Evolutionary conservation across 1,140 invertebrate genomes (phyloP).

Genomic region (Leptonema lineaticorne): DNA sequence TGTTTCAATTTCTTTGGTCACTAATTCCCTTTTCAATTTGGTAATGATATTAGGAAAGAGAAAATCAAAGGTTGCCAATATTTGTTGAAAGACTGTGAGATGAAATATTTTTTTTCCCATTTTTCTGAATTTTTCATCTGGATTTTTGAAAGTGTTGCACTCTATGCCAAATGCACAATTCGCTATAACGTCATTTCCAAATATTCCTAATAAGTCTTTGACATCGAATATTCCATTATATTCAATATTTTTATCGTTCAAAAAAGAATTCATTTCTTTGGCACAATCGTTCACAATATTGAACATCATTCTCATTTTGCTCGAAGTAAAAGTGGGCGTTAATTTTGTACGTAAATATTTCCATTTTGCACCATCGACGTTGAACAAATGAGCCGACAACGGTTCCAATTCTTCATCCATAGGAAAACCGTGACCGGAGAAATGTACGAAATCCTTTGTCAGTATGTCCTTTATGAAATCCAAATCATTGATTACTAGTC

Average conservation of each 20-base stretch:
- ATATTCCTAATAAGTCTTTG: constrained; percentile 51
- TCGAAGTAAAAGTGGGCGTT: constrained; percentile 59
- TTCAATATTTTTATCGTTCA: constrained; percentile 47
- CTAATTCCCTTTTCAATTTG: constrained; percentile 31
- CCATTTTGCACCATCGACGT: constrained; percentile 55
- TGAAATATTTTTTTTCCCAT: constrained; percentile 48
- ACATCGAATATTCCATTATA: constrained; percentile 50
- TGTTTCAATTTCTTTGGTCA: constrained; percentile 45
- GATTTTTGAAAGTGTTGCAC: constrained; percentile 54
- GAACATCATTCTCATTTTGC: constrained; percentile 61
- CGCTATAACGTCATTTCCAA: constrained; percentile 59
- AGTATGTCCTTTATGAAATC: constrained; percentile 62
- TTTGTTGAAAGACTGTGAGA: background rate
- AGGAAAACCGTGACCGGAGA: constrained; percentile 52
- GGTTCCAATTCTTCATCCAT: constrained; percentile 55
- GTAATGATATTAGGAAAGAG: background rate
- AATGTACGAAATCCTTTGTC: constrained; percentile 59
- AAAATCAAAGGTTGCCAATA: background rate
- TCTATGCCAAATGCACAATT: constrained; percentile 60
- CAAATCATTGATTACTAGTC: constrained; percentile 56
- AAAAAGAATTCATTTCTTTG: constrained; percentile 44
- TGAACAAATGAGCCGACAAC: constrained; percentile 50
- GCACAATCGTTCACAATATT: constrained; percentile 46
- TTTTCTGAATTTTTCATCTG: constrained; percentile 53
- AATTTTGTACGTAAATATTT: constrained; percentile 55